A percentile compares a stretch with the other conserved stretches of the same genome.
phyloP scores from a whole-genome alignment of 2,797 vertebrate genomes.

The Danio albolineatus region DNA sequence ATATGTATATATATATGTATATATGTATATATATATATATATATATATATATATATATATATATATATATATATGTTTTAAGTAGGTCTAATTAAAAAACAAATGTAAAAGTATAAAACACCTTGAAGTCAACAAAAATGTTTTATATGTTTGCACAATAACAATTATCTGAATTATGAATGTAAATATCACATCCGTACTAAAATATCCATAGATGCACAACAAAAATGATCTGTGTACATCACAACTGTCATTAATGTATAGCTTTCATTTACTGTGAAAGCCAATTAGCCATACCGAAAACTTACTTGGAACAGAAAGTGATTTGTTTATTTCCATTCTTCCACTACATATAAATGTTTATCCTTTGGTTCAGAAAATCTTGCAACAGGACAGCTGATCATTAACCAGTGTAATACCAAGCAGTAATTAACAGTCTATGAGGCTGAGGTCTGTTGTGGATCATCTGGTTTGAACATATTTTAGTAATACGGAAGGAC shows the following conservation, averaged over 20 bases:
- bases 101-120: too few species aligned
- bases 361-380: conserved; percentile 36
- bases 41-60: too few species aligned
- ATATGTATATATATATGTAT: too few species aligned
- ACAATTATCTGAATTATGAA: not conserved
- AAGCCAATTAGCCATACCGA: not conserved
- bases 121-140: not conserved
- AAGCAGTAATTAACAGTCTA: conserved; percentile 36
- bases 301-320: not conserved
- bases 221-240: not conserved
- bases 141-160: not conserved
- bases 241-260: not conserved
- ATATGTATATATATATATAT: too few species aligned
- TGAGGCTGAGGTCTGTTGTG: conserved; percentile 3
- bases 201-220: not conserved
- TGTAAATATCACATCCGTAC: not conserved
- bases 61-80: too few species aligned
- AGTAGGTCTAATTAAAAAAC: not conserved
- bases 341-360: conserved; percentile 28
- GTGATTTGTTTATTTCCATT: not conserved
- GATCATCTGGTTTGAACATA: conserved; percentile 35
- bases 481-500: conserved; percentile 35
- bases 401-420: conserved; percentile 40
- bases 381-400: conserved; percentile 35
- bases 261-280: not conserved